A percentile compares a stretch with the other conserved stretches of the same genome.
These are phyloP conservation scores for Chrysocyon brachyurus DNA, from an alignment of 2,797 vertebrate species.

Conservation along the genomic window DNA sequence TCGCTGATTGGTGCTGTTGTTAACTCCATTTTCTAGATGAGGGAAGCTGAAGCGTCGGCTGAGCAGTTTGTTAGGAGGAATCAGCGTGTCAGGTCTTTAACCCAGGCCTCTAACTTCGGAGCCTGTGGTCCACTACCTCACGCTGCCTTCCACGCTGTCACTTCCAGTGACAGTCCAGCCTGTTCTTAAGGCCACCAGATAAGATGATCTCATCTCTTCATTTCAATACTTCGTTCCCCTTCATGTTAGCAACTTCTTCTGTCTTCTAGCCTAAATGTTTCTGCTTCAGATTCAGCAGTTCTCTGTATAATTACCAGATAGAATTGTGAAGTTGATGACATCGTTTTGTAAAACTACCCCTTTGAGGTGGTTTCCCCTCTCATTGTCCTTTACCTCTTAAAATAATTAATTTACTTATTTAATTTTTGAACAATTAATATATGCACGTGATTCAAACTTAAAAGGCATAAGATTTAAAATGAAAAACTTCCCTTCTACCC, in stretches of 20 bases:
- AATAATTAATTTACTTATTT: conserved; percentile 9
- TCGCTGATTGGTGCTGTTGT: neutral
- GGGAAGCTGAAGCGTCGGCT: neutral
- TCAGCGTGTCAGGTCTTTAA: neutral
- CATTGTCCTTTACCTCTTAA: conserved; percentile 1
- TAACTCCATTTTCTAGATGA: conserved; percentile 15
- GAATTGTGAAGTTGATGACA: neutral
- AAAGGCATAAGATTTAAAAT: conserved; percentile 42
- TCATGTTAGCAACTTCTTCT: neutral
- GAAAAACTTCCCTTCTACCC: neutral
- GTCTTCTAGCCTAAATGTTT: neutral
- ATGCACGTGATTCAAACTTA: neutral
- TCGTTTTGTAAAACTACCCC: conserved; percentile 18
- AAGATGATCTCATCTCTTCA: neutral
- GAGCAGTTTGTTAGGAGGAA: neutral
- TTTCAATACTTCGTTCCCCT: neutral
- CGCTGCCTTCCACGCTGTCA: neutral
- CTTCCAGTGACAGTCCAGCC: neutral
- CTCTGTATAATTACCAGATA: neutral
- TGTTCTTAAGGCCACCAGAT: conserved; percentile 38
- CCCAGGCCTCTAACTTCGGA: neutral
- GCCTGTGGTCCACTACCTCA: neutral
- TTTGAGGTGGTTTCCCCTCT: neutral
- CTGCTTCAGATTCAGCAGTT: neutral
- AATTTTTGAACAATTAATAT: neutral